These are phyloP conservation scores for Sepioteuthis lessoniana DNA, from an alignment of 2,888 invertebrate species.

Conservation along the genomic window DNA sequence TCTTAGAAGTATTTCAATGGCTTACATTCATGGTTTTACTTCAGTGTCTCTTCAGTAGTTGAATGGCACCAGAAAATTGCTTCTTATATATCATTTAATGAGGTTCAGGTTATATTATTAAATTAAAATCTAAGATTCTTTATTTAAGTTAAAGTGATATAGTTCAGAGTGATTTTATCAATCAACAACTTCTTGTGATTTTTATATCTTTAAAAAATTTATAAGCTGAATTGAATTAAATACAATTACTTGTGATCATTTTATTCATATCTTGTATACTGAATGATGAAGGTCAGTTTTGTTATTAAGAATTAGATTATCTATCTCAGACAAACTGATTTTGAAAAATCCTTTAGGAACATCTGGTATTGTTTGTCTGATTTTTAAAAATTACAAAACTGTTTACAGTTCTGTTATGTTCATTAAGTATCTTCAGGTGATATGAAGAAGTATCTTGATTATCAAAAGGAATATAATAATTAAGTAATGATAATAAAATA, in stretches of 20 bases:
- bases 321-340: background rate
- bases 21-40: background rate
- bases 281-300: background rate
- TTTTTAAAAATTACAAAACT: background rate
- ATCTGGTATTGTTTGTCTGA: too few relatives aligned
- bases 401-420: background rate
- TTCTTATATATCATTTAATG: background rate
- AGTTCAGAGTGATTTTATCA: background rate
- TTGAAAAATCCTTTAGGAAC: background rate
- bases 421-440: background rate
- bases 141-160: background rate
- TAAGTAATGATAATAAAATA: too few relatives aligned
- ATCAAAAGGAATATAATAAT: too few relatives aligned
- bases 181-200: background rate
- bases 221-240: background rate
- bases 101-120: background rate
- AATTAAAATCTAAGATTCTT: background rate
- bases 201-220: too few relatives aligned
- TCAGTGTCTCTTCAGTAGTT: background rate
- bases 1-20: conserved; percentile 9
- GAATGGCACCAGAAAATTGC: background rate
- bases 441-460: background rate
- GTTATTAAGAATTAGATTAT: background rate
- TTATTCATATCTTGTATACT: background rate
- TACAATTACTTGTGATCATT: background rate